Base-by-base conservation (phyloP, 1,140 invertebrate species). In the Arion vulgaris region DNA sequence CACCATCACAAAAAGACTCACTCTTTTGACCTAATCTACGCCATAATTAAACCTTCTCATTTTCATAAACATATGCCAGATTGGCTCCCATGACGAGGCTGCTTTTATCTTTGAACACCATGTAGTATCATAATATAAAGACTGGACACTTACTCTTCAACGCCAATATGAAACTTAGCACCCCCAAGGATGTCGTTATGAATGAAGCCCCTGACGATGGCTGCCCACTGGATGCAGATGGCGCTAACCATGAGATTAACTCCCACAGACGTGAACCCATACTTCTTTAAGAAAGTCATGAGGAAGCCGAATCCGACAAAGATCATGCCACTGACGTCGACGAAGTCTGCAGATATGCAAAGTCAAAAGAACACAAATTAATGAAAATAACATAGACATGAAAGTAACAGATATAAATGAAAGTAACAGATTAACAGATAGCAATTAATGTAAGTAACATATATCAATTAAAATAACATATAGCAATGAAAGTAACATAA, bases 321-420 rank as follows among this genome's bases (percentile, higher is more conserved):
- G 88, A 99, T 97, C 98, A 99, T 99, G 11, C 98, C 96, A 92
- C 98, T 97, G 0, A 98, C 95, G 92, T 98, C 97, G 94, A 98
- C 97, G 91, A 98, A 98, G 93, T 97, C 91, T 91, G 86, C 45
- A 87, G 86, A 26, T 39, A 36, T n/a, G n/a, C n/a, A n/a, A n/a
- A n/a, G n/a, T n/a, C 23, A 26, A 13, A n/a, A 34, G 7, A 68
- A 68, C 9, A 34, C 62, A n/a, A n/a, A n/a, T n/a, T n/a, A 53
- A 13, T 53, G 26, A 15, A 53, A 53, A 13, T 15, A 53, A 13
- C 26, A 53, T 53, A 53, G 26, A n/a, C n/a, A n/a, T n/a, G n/a
- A n/a, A n/a, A n/a, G n/a, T n/a, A n/a, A n/a, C n/a, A n/a, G n/a
- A n/a, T n/a, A n/a, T n/a, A n/a, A n/a, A n/a, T n/a, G n/a, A n/a